Percentiles rank a stretch among this genome's conserved stretches.
Conservation (phyloP, 2,888 invertebrate genomes). For the Malthinus flaveolus region DNA sequence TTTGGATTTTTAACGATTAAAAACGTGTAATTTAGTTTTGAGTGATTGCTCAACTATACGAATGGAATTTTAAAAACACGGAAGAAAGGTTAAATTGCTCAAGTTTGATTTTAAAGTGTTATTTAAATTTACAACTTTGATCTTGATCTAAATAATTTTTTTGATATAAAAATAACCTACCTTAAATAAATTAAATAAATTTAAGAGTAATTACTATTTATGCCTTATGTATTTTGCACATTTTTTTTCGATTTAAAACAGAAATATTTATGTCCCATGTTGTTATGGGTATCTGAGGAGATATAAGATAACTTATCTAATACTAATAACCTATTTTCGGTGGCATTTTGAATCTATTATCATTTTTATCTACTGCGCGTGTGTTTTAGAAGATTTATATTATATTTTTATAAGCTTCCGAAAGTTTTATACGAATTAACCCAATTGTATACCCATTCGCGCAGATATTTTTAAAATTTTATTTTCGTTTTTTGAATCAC, state of each 20-base stretch:
- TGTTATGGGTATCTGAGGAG: not conserved
- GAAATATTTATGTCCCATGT: not conserved
- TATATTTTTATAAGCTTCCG: conserved; percentile 1
- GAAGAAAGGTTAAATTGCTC: too few relatives aligned
- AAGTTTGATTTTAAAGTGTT: too few relatives aligned
- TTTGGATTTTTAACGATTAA: too few relatives aligned
- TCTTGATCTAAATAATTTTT: too few relatives aligned
- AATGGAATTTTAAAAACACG: too few relatives aligned
- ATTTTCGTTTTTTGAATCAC: not conserved
- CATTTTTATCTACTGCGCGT: not conserved
- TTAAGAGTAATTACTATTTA: too few relatives aligned
- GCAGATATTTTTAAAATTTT: not conserved
- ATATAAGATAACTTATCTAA: conserved; percentile 3
- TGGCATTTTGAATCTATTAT: conserved; percentile 4
- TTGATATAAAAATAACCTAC: too few relatives aligned
- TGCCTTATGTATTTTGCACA: not conserved
- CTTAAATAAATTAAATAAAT: too few relatives aligned
- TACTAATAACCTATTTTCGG: conserved; percentile 5
- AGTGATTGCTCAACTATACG: too few relatives aligned
- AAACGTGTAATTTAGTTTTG: too few relatives aligned
- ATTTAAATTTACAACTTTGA: too few relatives aligned
- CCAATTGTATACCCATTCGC: not conserved
- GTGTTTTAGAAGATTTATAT: conserved; percentile 2
- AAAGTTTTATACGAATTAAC: not conserved
- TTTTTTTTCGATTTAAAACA: not conserved